Evolutionary conservation across 2,113 vertebrate species (phyloP).

Genomic region (Muntiacus reevesi): DNA sequence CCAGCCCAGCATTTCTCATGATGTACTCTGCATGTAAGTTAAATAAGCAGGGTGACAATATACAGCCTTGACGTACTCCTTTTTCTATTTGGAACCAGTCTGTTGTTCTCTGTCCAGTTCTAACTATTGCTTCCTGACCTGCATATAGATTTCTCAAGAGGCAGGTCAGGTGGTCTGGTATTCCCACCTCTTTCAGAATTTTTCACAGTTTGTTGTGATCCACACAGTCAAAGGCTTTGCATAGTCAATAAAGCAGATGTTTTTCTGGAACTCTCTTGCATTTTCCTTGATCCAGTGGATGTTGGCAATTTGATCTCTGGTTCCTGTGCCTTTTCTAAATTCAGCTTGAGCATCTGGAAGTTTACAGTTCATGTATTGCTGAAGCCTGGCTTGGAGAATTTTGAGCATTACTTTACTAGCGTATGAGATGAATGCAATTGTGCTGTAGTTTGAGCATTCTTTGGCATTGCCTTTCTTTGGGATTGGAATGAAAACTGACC

Average conservation of each 20-base stretch:
- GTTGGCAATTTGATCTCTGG: neutral
- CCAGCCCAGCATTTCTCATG: neutral
- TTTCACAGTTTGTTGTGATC: neutral
- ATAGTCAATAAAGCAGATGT: neutral
- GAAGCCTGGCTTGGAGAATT: neutral
- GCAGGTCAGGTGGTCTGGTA: neutral
- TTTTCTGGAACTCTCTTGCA: neutral
- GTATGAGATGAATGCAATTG: neutral
- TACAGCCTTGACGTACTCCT: too few species aligned
- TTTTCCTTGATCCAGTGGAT: neutral
- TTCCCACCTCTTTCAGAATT: neutral
- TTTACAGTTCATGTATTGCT: rapidly evolving
- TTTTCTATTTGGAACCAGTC: neutral
- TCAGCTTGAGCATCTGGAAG: neutral
- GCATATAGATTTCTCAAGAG: neutral
- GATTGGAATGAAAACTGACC: neutral
- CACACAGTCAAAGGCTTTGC: neutral
- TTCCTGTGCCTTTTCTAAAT: neutral
- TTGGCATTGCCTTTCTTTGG: neutral
- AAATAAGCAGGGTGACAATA: too few species aligned
- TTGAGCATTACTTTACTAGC: neutral
- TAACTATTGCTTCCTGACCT: neutral
- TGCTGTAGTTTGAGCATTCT: rapidly evolving
- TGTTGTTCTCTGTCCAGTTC: neutral
- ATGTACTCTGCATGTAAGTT: too few species aligned